Percentiles rank a stretch among this genome's conserved stretches.
These are phyloP conservation scores for Oophaga pumilio DNA, from an alignment of 2,113 vertebrate genomes.

Conservation along the genomic window DNA sequence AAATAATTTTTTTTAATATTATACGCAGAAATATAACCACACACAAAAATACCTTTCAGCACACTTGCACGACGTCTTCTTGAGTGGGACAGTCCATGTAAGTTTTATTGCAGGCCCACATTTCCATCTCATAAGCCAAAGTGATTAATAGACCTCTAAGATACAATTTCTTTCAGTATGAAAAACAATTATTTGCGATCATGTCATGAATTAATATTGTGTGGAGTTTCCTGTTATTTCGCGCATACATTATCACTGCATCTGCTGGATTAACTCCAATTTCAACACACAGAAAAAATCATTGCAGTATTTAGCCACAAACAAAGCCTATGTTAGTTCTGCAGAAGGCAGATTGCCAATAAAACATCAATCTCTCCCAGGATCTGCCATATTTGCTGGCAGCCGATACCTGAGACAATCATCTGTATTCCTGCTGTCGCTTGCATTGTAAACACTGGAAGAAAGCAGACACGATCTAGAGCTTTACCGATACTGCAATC, in stretches of 20 bases:
- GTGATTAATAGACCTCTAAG: not conserved
- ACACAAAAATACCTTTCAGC: too few species aligned
- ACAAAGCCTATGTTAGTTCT: constrained; percentile 30
- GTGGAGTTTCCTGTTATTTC: not conserved
- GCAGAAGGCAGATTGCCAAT: constrained; percentile 40
- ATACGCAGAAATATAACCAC: too few species aligned
- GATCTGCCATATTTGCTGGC: constrained; percentile 37
- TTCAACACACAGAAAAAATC: not conserved
- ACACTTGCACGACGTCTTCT: too few species aligned
- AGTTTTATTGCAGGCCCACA: not conserved
- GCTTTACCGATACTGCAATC: not conserved
- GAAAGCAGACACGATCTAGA: constrained; percentile 20
- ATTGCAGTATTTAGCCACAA: constrained; percentile 11
- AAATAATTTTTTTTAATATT: too few species aligned
- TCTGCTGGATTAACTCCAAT: not conserved
- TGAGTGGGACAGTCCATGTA: too few species aligned
- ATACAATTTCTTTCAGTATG: not conserved
- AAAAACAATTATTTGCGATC: not conserved
- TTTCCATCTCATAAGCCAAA: not conserved
- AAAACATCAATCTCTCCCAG: not conserved
- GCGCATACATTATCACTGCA: constrained; percentile 1
- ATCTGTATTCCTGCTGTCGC: constrained; percentile 42
- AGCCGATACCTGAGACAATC: not conserved
- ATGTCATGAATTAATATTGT: not conserved
- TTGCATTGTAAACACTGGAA: constrained; percentile 35